Base-by-base conservation (phyloP, 2,797 vertebrate species). In the Onychomys torridus region DNA sequence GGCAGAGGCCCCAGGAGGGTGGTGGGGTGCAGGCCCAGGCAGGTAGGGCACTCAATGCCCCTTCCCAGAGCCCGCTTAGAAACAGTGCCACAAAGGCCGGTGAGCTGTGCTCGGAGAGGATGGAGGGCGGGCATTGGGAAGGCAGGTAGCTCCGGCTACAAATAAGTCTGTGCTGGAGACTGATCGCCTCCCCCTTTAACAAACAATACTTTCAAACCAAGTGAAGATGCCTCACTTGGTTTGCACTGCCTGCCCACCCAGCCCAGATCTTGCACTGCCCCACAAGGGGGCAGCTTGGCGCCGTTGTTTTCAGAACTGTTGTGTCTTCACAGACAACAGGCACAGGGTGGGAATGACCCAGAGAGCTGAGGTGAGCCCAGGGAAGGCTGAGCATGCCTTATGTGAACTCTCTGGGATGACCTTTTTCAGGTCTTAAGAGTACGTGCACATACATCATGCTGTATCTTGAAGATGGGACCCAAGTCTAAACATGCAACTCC, bases 11-110 rank as follows among this genome's bases (percentile, higher is more conserved):
- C 37, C 29, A 11, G 52, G 65, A 49, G 65, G 37, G 92, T 96
- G 89, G 90, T 67, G 76, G 49, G 85, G 97, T 69, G 71, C 96
- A 90, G 84, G 98, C 85, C 98, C 85, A 32, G 97, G 96, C 98
- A 98, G 97, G 98, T 97, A 96, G 43, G 63, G 59, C 49, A 73
- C 88, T 82, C 52, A 4, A 13, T 10, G 77, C 92, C 91, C 85
- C 52, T 43, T 71, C 92, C 77, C 59, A 77, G 76, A 96, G 77
- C 55, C 71, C 6, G 79, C 34, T 89, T 84, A 90, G 95, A 96
- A 76, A 34, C 49, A 0, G 25, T 29, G 40, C 93, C 90, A 49
- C 87, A 55, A 61, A 83, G 2, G 57, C 23, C 34, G 0, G 63
- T 8, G 34, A 9, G 32, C 55, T 55, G n/a, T 3, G 27, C 37